A percentile compares a stretch with the other conserved stretches of the same genome.
These are phyloP conservation scores for Amaurobius ferox DNA, from an alignment of 2,888 invertebrate genomes.

Conservation along the genomic window DNA sequence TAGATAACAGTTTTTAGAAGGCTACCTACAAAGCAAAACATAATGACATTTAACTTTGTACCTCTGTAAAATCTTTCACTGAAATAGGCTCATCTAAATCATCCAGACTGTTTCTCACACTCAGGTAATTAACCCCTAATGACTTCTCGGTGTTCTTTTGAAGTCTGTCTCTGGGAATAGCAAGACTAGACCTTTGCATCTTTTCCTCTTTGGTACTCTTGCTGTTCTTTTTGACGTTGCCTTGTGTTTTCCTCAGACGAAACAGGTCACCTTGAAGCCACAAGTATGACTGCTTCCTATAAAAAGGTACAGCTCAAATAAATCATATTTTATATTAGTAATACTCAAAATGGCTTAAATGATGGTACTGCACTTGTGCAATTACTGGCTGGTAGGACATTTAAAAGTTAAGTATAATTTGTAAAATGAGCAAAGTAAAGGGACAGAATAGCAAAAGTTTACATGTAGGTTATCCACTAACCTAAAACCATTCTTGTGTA, in stretches of 20 bases:
- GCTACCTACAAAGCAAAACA: too few species aligned
- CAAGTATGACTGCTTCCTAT: slow-evolving; percentile 87
- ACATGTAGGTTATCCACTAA: too few species aligned
- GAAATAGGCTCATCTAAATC: slow-evolving; percentile 30
- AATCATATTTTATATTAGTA: neutral
- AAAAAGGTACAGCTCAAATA: neutral
- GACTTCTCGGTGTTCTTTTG: slow-evolving; percentile 33
- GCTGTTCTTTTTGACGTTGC: slow-evolving; percentile 65
- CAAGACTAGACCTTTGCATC: slow-evolving; percentile 52
- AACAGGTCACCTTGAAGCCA: slow-evolving; percentile 85
- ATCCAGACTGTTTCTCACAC: slow-evolving; percentile 44
- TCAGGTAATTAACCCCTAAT: slow-evolving; percentile 31
- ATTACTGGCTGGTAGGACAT: too few species aligned
- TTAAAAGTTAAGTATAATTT: too few species aligned
- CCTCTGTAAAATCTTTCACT: neutral
- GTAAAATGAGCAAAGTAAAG: too few species aligned
- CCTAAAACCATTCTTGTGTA: too few species aligned
- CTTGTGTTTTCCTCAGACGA: slow-evolving; percentile 76
- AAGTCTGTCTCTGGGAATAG: slow-evolving; percentile 53
- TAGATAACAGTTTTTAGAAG: too few species aligned
- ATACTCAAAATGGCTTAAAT: neutral
- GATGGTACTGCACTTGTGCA: too few species aligned
- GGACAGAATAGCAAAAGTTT: too few species aligned
- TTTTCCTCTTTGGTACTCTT: slow-evolving; percentile 28
- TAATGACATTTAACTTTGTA: neutral